Base-by-base conservation (phyloP, 2,888 invertebrate genomes). In the Entomobrya multifasciata region DNA sequence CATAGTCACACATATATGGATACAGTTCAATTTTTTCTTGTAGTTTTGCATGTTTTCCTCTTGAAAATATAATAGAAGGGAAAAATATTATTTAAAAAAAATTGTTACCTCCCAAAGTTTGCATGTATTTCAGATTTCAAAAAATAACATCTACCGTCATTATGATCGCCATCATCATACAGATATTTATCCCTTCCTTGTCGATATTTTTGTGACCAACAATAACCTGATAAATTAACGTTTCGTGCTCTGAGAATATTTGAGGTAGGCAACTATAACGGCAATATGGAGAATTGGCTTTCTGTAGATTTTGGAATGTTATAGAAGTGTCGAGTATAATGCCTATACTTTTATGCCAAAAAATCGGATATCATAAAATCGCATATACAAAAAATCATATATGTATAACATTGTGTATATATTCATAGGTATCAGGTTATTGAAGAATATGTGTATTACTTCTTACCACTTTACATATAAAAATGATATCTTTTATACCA, bases 141-240 rank as follows among this genome's bases (percentile, higher is more conserved):
- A 49, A 77, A 36, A 52, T 15, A 77, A 78, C 62, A 78, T 60
- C 62, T n/a, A 27, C 55, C 41, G 10, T 52, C 36, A 36, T 36
- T 8, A 36, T 36, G 5, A 36, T 36, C 36, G 8, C 8, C 36
- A 36, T 36, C 36, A 36, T 4, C 36, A 36, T 4, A 17, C 30
- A 47, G 41, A 17, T 30, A 77, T 85, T 55, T 65, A 85, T 57
- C 78, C 57, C 70, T 84, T 72, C 67, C 77, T 77, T 74, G 80
- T 86, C 86, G 86, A 80, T 86, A 80, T 74, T 85, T 85, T 76
- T 55, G 83, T 83, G 77, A 30, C 70, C 78, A 79, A 79, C 85
- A 85, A 84, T 84, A 84, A 85, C 78, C 85, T 85, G 85, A 85
- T 85, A 85, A 79, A 85, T 85, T 85, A 79, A 85, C 79, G 77